phyloP scores from a whole-genome alignment of 2,797 vertebrate genomes.

The Acanthiza pusilla region DNA sequence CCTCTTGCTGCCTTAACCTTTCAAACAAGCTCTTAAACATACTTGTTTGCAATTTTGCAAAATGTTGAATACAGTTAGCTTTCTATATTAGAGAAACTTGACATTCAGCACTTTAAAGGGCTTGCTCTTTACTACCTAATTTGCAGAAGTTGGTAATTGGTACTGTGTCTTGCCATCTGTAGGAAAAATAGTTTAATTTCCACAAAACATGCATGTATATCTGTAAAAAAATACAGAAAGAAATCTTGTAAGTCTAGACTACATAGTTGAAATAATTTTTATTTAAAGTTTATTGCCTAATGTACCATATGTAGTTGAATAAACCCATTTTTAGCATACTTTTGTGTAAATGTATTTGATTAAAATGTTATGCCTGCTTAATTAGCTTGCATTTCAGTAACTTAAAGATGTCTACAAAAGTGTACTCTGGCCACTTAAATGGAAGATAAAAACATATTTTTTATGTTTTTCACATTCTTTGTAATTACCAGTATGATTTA shows the following conservation, averaged over 20 bases:
- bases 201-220: not conserved
- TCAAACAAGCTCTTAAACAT: not conserved
- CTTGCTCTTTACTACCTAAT: slow-evolving; percentile 7
- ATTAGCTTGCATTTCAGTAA: not conserved
- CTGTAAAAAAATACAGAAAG: not conserved
- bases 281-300: not conserved
- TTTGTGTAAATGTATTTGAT: not conserved
- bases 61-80: not conserved
- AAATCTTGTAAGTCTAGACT: not conserved
- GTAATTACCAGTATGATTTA: not conserved
- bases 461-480: not conserved
- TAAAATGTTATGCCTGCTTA: not conserved
- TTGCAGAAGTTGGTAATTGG: not conserved
- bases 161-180: slow-evolving; percentile 12
- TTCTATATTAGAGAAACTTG: not conserved
- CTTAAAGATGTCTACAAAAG: not conserved
- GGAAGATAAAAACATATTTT: not conserved
- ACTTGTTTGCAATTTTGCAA: not conserved
- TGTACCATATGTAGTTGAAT: not conserved
- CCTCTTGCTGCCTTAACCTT: not conserved
- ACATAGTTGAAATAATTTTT: not conserved
- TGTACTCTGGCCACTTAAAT: not conserved
- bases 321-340: not conserved
- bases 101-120: not conserved
- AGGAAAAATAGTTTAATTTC: not conserved